These are phyloP conservation scores for Nomia melanderi DNA, from an alignment of 1,140 invertebrate genomes.

Conservation along the genomic window DNA sequence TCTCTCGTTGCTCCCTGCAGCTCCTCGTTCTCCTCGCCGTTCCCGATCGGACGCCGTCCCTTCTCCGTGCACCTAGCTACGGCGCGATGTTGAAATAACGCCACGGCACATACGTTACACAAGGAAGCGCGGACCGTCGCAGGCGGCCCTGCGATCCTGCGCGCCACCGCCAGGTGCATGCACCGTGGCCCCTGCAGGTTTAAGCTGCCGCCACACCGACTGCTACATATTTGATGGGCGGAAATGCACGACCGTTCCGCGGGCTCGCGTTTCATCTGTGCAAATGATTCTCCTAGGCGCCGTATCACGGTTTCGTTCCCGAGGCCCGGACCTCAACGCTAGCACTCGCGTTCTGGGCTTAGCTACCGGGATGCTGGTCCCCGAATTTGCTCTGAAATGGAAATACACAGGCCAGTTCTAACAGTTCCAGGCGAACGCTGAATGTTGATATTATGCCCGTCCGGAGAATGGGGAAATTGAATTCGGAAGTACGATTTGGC, in stretches of 20 bases:
- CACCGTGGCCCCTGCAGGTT: constrained; percentile 6
- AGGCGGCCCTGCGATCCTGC: constrained; percentile 67
- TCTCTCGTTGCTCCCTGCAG: neutral
- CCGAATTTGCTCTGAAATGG: too few relatives aligned
- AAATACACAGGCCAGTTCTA: too few relatives aligned
- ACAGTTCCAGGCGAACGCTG: too few relatives aligned
- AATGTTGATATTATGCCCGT: too few relatives aligned
- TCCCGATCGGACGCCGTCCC: neutral
- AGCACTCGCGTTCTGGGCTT: too few relatives aligned
- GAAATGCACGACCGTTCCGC: neutral
- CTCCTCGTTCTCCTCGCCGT: neutral
- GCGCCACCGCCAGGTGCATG: constrained; percentile 34
- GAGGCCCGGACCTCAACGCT: too few relatives aligned
- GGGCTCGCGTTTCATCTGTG: neutral
- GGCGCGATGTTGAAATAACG: constrained; percentile 8
- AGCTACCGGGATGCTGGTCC: too few relatives aligned
- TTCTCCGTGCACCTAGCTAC: constrained; percentile 7
- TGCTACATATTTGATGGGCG: neutral
- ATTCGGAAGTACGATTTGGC: too few relatives aligned
- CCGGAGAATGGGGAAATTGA: too few relatives aligned
- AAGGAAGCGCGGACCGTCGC: constrained; percentile 12
- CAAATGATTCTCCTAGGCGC: too few relatives aligned
- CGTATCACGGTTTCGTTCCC: too few relatives aligned
- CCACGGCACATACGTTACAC: constrained; percentile 38
- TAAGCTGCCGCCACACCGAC: neutral